Conservation (phyloP, 23 tunicate species). For the Halocynthia roretzi region DNA sequence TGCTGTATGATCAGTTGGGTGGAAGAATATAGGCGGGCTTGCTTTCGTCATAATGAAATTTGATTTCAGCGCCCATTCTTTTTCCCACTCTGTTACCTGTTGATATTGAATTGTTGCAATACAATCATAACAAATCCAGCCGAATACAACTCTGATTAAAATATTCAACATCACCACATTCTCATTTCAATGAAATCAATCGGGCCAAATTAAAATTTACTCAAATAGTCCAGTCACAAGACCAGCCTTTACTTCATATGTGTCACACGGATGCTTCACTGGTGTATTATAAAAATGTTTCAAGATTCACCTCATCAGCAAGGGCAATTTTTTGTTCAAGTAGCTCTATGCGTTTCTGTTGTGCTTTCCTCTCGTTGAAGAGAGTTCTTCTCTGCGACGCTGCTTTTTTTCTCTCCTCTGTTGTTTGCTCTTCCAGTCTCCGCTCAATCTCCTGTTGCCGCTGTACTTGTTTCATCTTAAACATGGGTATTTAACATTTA, state of each 20-base stretch:
- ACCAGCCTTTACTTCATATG: too few relatives aligned
- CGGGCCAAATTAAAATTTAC: too few relatives aligned
- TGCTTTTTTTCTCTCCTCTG: constrained; percentile 51
- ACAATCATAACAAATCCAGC: too few relatives aligned
- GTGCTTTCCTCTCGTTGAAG: constrained; percentile 57
- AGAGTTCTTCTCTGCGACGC: constrained; percentile 69
- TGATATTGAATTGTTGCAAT: background rate
- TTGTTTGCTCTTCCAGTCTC: constrained; percentile 58
- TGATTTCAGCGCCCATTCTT: constrained; percentile 72
- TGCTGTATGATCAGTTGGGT: constrained; percentile 76
- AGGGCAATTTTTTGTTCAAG: constrained; percentile 80
- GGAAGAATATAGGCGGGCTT: constrained; percentile 65
- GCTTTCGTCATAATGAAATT: constrained; percentile 81
- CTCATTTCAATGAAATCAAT: too few relatives aligned
- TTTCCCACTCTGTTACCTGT: constrained; percentile 78
- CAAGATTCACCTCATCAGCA: constrained; percentile 57
- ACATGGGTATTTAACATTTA: too few relatives aligned
- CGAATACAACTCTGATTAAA: too few relatives aligned
- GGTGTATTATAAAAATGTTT: background rate
- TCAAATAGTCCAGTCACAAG: too few relatives aligned
- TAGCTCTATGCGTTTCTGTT: constrained; percentile 61
- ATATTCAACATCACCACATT: too few relatives aligned
- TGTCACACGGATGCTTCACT: background rate
- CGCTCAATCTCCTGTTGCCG: constrained; percentile 67
- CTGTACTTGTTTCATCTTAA: constrained; percentile 63